Conservation (phyloP, 2,113 vertebrate genomes). For the Candoia aspera region DNA sequence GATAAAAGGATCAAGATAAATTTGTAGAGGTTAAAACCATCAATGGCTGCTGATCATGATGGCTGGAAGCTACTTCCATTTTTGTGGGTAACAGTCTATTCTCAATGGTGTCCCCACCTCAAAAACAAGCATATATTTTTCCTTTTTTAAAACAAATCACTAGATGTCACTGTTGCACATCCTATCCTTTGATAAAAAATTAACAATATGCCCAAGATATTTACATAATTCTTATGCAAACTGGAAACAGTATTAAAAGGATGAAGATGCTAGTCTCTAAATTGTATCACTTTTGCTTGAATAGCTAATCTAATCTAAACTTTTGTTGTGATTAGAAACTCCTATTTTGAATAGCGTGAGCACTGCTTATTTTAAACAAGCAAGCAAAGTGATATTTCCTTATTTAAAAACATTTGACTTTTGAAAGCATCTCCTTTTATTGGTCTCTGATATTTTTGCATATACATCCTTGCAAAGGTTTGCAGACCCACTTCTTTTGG, state of each 20-base stretch:
- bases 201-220: not conserved
- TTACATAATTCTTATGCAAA: accelerated
- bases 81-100: not conserved
- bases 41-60: not conserved
- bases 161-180: slow-evolving; percentile 58
- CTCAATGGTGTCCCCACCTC: not conserved
- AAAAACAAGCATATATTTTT: not conserved
- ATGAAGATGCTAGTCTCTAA: slow-evolving; percentile 1
- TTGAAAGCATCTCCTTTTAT: accelerated
- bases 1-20: not conserved
- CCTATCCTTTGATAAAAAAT: slow-evolving; percentile 8
- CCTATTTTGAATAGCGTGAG: not conserved
- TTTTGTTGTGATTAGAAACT: slow-evolving; percentile 34
- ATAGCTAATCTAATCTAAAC: no score
- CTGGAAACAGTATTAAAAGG: not conserved
- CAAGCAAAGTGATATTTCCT: not conserved
- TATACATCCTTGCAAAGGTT: not conserved
- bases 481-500: accelerated
- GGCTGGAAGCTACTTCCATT: not conserved
- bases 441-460: not conserved
- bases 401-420: not conserved
- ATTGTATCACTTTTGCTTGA: slow-evolving; percentile 41
- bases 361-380: not conserved
- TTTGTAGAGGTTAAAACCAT: not conserved
- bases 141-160: accelerated